Evolutionary conservation across 1,140 invertebrate genomes (phyloP).

Genomic region (Littorina saxatilis): DNA sequence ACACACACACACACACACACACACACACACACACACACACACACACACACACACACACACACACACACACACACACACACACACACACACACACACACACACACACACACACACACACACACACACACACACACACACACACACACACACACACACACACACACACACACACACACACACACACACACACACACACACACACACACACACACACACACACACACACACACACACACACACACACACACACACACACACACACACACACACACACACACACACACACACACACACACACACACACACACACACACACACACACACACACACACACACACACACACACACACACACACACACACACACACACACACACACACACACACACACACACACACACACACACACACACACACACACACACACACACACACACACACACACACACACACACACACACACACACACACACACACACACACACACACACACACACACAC

Average conservation of each 20-base stretch:
- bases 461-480: constrained; percentile 24
- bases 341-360: constrained; percentile 31
- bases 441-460: constrained; percentile 18
- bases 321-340: constrained; percentile 1
- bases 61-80: too few species aligned
- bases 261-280: background rate
- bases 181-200: too few species aligned
- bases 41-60: too few species aligned
- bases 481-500: constrained; percentile 18
- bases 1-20: too few species aligned
- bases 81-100: too few species aligned
- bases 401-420: constrained; percentile 1
- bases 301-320: background rate
- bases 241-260: background rate
- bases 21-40: too few species aligned
- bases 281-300: background rate
- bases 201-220: background rate
- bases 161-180: background rate
- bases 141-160: background rate
- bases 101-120: too few species aligned
- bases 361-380: constrained; percentile 39
- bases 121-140: background rate
- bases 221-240: background rate
- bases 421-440: background rate
- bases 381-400: constrained; percentile 25